Evolutionary conservation across 2,888 invertebrate species (phyloP), one percentile per base, ranked within the genome.

Genomic region (Oscheius sp.): DNA sequence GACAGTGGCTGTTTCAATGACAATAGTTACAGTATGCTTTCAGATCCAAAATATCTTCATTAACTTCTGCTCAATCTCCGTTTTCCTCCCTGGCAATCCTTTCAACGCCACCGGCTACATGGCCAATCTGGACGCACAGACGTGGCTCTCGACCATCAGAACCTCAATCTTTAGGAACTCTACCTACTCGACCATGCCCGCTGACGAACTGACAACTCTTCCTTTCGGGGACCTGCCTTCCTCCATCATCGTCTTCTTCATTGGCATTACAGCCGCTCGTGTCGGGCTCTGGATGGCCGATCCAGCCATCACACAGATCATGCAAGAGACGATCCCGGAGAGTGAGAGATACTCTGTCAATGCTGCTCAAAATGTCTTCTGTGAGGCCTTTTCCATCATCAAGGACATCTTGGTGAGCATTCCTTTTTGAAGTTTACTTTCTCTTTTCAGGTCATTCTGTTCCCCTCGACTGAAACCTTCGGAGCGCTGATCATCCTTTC

Each of bases 241-340:
- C 0, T 75, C 80, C n/a, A 78, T 86, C n/a, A 33, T 81, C 21
- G 65, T 86, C 32, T 87, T 86, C 77, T 87, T 87, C 70, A n/a
- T 81, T n/a, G 87, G 87, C 29, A 84, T 87, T 68, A 86, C 82
- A 2, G 53, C 78, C 2, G 86, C 87, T 1, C 66, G 87, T 55
- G 83, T 78, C 53, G 82, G 87, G 11, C 78, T 87, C 10, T 87
- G 87, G 87, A 76, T 87, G 13, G 84, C 85, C 2, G 87, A 87
- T 57, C 83, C 85, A 0, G 77, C 86, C 4, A 87, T 87, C 55
- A 82, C 79, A 0, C 84, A 87, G 66, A 82, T 87, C 35, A 85
- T 87, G 80, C 87, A 87, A 65, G 82, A 84, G 62, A 78, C 81
- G 1, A 79, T 87, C 10, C 80, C 80, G 1, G 87, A 87, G 66